Base-by-base conservation (phyloP, 2,797 vertebrate species). In the Pachyuromys duprasi region DNA sequence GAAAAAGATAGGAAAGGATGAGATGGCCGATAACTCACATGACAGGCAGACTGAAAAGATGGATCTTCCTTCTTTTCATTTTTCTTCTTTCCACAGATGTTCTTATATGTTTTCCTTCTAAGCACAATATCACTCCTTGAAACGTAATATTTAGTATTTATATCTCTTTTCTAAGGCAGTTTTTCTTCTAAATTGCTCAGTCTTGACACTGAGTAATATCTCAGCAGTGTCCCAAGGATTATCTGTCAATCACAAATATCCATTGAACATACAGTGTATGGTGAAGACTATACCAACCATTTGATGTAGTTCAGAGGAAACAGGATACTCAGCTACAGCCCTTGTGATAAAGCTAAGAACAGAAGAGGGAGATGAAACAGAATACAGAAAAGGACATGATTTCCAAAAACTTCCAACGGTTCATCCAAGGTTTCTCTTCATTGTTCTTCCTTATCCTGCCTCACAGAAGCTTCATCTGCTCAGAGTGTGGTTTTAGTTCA, bases 181-280 rank as follows among this genome's bases (percentile, higher is more conserved):
- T 94, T 97, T 96, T 96, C 82, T 96, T 96, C 65, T 60, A n/a
- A 39, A 87, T 92, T 93, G 75, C 84, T 96, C 72, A 39, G 26
- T 75, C 74, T 65, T 93, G 91, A 92, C 65, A 39, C 4, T 36
- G 81, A 93, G 53, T 11, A 39, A 91, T 97, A 82, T 57, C 79
- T 86, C 78, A 95, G 72, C 76, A 8, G 36, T 95, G 33, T 93
- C 83, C 60, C 79, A 65, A 89, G 39, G 88, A 92, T 86, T 93
- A 95, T 86, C 53, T 93, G 70, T 92, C 94, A 95, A 96, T 95
- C 91, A 97, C 67, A 97, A n/a, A 89, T 76, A 94, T 86, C 91
- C 88, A 83, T 7, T 63, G 84, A 93, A 80, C 57, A 49, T 2
- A 72, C 17, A 74, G 33, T 42, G 2, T 87, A 2, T 84, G 67